Evolutionary conservation across 2,797 vertebrate genomes (phyloP).

Genomic region (Amblyopsis hoosieri): DNA sequence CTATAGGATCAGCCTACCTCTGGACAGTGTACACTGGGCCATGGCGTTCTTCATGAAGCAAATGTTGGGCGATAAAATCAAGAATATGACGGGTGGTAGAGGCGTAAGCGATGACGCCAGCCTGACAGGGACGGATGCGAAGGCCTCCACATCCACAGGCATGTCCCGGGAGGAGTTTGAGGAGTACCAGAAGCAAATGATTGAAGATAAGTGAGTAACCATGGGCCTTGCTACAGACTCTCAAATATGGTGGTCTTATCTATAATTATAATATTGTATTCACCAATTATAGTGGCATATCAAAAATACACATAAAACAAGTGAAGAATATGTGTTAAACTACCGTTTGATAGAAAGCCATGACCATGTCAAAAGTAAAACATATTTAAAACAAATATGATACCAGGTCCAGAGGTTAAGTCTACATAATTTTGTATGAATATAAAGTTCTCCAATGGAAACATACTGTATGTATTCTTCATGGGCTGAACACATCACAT

Average conservation of each 20-base stretch:
- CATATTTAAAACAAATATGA: too few relatives aligned
- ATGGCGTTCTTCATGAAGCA: conserved; percentile 72
- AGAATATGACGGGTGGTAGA: conserved; percentile 61
- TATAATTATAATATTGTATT: neutral
- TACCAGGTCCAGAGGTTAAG: too few relatives aligned
- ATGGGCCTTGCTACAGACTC: too few relatives aligned
- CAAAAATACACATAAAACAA: neutral
- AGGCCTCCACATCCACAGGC: conserved; percentile 53
- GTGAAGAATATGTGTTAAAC: neutral
- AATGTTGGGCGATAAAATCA: conserved; percentile 67
- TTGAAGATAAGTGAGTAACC: conserved; percentile 81
- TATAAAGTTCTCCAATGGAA: too few relatives aligned
- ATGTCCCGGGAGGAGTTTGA: conserved; percentile 77
- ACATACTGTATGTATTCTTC: too few relatives aligned
- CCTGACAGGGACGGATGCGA: conserved; percentile 47
- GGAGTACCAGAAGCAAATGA: conserved; percentile 77
- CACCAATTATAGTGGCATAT: neutral
- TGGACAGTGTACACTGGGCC: neutral
- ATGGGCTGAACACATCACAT: too few relatives aligned
- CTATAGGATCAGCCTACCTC: neutral
- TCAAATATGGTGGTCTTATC: neutral
- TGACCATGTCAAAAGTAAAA: too few relatives aligned
- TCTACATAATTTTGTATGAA: too few relatives aligned
- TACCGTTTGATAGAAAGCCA: neutral
- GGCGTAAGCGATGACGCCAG: conserved; percentile 20